phyloP scores from a whole-genome alignment of 92 coral and sea anemone genomes.

The Palythoa caribaeorum region DNA sequence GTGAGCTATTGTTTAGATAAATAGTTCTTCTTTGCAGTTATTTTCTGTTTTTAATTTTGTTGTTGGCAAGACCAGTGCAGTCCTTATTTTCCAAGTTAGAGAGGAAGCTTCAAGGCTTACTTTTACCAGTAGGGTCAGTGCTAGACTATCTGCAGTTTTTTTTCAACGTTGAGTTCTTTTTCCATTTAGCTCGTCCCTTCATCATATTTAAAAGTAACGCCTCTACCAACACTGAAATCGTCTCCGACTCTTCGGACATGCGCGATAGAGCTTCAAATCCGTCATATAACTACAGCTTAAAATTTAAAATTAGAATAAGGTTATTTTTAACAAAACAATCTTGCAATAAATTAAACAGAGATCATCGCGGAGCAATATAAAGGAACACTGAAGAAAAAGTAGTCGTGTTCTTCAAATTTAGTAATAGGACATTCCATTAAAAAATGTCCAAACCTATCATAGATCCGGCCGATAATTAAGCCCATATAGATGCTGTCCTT shows the following conservation, averaged over 20 bases:
- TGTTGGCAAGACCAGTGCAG: no score
- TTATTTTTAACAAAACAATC: neutral
- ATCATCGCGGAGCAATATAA: neutral
- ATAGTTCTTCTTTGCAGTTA: no score
- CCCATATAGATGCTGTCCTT: no score
- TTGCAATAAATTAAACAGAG: neutral
- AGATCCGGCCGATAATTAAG: no score
- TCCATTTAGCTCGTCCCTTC: conserved; percentile 61
- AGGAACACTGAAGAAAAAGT: no score
- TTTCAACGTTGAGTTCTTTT: conserved; percentile 50
- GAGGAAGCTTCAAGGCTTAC: conserved; percentile 30
- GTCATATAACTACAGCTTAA: conserved; percentile 63
- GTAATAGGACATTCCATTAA: no score
- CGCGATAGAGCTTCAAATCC: conserved; percentile 67
- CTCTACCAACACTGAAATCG: conserved; percentile 47
- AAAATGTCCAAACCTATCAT: no score
- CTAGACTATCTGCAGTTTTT: conserved; percentile 72
- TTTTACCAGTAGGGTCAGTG: conserved; percentile 68
- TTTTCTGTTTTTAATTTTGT: no score
- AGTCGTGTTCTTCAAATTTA: no score
- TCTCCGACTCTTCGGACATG: conserved; percentile 60
- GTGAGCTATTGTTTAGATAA: no score
- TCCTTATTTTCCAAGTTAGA: neutral
- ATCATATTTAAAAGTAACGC: conserved; percentile 58
- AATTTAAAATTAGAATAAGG: neutral